Percentiles rank a stretch among this genome's conserved stretches.
phyloP scores from a whole-genome alignment of 2,888 invertebrate genomes.

The Lissocephala sabroskyi region DNA sequence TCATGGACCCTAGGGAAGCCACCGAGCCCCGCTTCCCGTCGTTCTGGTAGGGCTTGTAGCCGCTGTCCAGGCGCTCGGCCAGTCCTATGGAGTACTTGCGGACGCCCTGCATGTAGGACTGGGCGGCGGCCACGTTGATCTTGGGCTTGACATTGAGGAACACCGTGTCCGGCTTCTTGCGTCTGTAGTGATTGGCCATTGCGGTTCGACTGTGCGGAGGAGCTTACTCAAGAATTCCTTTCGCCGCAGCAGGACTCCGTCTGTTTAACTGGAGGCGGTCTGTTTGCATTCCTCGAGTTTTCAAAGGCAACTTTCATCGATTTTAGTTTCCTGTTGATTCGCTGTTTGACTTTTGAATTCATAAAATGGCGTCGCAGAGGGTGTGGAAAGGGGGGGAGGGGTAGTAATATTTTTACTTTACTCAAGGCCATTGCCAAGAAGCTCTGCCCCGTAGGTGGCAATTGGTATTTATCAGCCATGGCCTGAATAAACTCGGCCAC shows the following conservation, averaged over 20 bases:
- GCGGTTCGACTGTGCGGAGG: constrained; percentile 34
- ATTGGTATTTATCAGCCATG: too few relatives aligned
- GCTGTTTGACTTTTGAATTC: constrained; percentile 53
- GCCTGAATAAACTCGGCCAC: too few relatives aligned
- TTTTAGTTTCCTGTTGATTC: constrained; percentile 59
- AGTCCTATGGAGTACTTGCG: constrained; percentile 65
- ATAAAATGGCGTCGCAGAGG: too few relatives aligned
- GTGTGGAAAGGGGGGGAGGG: too few relatives aligned
- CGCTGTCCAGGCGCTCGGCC: constrained; percentile 57
- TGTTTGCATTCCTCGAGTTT: constrained; percentile 27
- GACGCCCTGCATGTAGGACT: constrained; percentile 47
- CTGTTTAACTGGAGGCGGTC: constrained; percentile 4
- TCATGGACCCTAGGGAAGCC: constrained; percentile 51
- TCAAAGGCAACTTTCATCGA: constrained; percentile 18
- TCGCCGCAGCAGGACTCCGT: neutral
- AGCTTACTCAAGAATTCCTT: neutral
- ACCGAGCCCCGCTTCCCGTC: constrained; percentile 54
- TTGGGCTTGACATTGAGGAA: constrained; percentile 70
- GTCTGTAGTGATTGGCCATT: constrained; percentile 64
- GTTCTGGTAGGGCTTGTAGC: constrained; percentile 29
- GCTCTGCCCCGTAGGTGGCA: too few relatives aligned
- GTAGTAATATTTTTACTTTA: too few relatives aligned
- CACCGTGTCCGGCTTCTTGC: constrained; percentile 63
- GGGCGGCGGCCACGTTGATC: constrained; percentile 47
- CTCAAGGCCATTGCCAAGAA: too few relatives aligned